A percentile compares a stretch with the other conserved stretches of the same genome.
Conservation (phyloP, 1,140 invertebrate genomes). For the Babylonia areolata region DNA sequence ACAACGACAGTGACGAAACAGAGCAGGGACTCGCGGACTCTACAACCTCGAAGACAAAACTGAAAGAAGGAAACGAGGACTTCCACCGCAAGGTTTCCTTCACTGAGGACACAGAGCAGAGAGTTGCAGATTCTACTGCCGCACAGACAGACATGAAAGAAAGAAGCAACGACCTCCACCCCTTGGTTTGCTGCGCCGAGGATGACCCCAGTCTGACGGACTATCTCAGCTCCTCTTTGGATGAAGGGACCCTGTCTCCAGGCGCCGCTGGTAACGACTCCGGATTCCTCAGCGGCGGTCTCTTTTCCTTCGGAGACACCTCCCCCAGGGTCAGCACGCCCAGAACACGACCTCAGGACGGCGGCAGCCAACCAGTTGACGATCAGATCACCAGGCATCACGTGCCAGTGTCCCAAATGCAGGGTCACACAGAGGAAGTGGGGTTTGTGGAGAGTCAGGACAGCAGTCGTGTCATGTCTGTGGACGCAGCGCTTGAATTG, state of each 20-base stretch:
- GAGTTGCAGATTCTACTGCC: not conserved
- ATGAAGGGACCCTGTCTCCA: not conserved
- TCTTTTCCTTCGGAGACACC: not conserved
- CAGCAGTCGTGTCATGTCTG: not conserved
- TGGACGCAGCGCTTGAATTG: not conserved
- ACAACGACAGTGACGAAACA: too few species aligned
- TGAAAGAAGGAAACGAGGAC: too few species aligned
- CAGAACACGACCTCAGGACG: not conserved
- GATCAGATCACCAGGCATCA: not conserved
- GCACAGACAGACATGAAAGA: not conserved
- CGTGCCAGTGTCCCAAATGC: not conserved
- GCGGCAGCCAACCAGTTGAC: not conserved
- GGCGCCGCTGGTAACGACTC: not conserved
- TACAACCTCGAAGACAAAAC: too few species aligned
- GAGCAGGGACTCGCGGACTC: too few species aligned
- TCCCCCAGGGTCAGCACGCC: not conserved
- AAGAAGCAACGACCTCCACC: not conserved
- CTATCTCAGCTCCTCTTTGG: not conserved
- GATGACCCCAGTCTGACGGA: not conserved
- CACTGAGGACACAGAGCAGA: not conserved
- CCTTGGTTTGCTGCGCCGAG: not conserved
- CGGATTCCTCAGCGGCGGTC: conserved; percentile 19
- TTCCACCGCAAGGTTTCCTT: too few species aligned
- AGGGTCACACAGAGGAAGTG: not conserved
- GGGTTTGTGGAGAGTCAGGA: not conserved